Evolutionary conservation across 1,140 invertebrate genomes (phyloP).

Genomic region (Amphibalanus amphitrite): DNA sequence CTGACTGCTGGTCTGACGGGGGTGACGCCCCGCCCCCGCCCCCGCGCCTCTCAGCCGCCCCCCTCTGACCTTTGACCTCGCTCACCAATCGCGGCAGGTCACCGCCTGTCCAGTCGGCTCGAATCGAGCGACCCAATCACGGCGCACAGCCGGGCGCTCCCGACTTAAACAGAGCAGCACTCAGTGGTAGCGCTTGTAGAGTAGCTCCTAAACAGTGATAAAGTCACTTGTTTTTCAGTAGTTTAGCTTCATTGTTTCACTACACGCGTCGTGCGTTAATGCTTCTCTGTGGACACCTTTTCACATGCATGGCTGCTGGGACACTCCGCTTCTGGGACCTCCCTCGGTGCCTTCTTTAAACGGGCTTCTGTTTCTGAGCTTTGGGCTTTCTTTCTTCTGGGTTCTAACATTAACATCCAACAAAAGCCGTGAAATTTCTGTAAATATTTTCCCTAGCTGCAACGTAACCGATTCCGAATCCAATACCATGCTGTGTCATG

Average conservation of each 20-base stretch:
- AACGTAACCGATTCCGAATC: neutral
- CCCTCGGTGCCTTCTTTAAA: neutral
- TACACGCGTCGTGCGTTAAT: neutral
- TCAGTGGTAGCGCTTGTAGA: neutral
- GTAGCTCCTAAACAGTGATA: neutral
- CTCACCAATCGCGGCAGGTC: too few species aligned
- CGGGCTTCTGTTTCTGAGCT: constrained; percentile 5
- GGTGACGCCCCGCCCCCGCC: too few species aligned
- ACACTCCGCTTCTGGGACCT: constrained; percentile 11
- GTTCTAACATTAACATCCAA: neutral
- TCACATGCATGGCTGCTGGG: neutral
- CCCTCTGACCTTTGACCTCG: too few species aligned
- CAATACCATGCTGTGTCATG: too few species aligned
- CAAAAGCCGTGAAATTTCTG: neutral
- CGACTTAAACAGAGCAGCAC: neutral
- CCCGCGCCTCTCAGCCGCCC: too few species aligned
- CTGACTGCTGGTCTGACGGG: neutral
- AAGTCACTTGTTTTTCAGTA: neutral
- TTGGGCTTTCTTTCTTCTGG: constrained; percentile 8
- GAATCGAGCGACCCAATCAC: too few species aligned
- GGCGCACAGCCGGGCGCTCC: neutral
- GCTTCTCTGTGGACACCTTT: neutral
- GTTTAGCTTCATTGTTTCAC: neutral
- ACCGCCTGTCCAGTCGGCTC: too few species aligned
- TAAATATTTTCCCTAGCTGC: neutral